A percentile compares a stretch with the other conserved stretches of the same genome.
Conservation (phyloP, 2,888 invertebrate species). For the Diaperis boleti region DNA sequence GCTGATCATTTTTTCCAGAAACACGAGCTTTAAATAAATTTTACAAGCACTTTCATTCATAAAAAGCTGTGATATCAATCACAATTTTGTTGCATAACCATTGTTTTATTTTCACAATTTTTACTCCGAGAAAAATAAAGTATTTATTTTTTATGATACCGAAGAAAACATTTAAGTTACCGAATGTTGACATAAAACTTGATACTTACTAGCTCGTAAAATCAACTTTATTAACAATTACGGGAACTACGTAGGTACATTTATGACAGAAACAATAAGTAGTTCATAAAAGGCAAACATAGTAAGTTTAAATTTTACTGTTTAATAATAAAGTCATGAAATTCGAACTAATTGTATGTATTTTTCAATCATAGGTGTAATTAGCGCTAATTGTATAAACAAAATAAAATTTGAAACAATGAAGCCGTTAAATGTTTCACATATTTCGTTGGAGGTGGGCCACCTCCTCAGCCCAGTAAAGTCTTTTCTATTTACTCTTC, state of each 20-base stretch:
- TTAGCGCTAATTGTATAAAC: too few species aligned
- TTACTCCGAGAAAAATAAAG: background rate
- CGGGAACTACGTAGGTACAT: background rate
- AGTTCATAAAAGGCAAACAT: conserved; percentile 2
- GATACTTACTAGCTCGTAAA: conserved; percentile 21
- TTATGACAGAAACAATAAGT: conserved; percentile 8
- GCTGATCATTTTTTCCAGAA: conserved; percentile 10
- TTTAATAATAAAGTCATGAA: conserved; percentile 2
- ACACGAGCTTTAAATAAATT: conserved; percentile 7
- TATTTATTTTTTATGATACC: conserved; percentile 1
- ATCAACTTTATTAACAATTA: conserved; percentile 7
- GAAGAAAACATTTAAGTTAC: conserved; percentile 1
- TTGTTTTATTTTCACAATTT: too few species aligned
- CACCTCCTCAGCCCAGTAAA: conserved; percentile 2
- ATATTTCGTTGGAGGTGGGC: background rate
- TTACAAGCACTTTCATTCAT: background rate
- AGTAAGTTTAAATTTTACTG: background rate
- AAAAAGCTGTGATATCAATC: too few species aligned
- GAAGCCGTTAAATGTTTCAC: background rate
- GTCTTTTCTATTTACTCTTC: conserved; percentile 18
- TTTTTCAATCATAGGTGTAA: too few species aligned
- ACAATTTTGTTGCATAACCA: background rate
- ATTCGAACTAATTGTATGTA: background rate
- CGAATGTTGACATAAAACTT: conserved; percentile 14
- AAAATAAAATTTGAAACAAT: too few species aligned